Evolutionary conservation across 2,888 invertebrate genomes (phyloP).

Genomic region (Pandemis cinnamomeana): DNA sequence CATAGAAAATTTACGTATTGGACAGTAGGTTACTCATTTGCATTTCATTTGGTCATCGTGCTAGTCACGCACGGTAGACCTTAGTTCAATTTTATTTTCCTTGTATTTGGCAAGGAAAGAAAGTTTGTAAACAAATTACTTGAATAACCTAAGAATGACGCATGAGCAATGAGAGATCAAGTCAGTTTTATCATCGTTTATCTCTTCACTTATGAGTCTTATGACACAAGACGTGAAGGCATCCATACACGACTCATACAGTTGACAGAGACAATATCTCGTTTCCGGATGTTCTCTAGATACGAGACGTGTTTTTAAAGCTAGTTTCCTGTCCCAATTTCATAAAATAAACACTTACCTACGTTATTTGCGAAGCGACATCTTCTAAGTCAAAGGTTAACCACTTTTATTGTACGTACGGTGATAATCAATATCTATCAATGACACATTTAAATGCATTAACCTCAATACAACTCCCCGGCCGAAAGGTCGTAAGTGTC

Average conservation of each 20-base stretch:
- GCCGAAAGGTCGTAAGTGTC: slow-evolving; percentile 43
- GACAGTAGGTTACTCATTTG: background rate
- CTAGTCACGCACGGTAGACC: background rate
- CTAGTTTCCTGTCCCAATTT: background rate
- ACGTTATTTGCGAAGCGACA: slow-evolving; percentile 10
- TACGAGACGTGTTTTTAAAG: background rate
- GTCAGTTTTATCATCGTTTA: slow-evolving; percentile 1
- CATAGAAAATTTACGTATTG: no score
- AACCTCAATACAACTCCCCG: slow-evolving; percentile 3
- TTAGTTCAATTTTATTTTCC: background rate
- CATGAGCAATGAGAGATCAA: background rate
- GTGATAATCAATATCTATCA: slow-evolving; percentile 16
- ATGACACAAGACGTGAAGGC: slow-evolving; percentile 2
- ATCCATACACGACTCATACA: background rate
- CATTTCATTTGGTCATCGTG: background rate
- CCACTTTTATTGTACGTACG: slow-evolving; percentile 3
- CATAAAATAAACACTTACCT: background rate
- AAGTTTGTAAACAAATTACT: background rate
- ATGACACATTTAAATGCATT: slow-evolving; percentile 21
- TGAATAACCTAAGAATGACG: background rate
- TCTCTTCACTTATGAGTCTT: background rate
- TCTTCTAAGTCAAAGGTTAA: slow-evolving; percentile 16
- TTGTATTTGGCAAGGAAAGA: background rate
- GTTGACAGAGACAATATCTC: background rate
- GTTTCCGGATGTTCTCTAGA: background rate